phyloP scores from a whole-genome alignment of 2,797 vertebrate genomes.

The Vipera ursinii region DNA sequence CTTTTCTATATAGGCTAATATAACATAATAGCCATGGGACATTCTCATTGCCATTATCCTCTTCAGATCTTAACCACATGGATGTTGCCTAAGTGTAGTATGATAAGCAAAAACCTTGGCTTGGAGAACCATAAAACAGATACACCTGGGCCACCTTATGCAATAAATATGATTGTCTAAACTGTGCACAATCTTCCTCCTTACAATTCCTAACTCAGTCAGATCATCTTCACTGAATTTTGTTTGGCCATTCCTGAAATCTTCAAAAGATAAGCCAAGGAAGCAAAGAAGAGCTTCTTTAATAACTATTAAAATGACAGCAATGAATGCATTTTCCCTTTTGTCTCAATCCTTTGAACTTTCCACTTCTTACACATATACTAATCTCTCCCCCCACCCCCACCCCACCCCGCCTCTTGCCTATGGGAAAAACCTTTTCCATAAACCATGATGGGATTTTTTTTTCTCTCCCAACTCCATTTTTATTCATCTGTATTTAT shows the following conservation, averaged over 20 bases:
- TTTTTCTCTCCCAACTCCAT: not conserved
- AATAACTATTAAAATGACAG: not conserved
- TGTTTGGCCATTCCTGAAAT: not conserved
- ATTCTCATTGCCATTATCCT: not conserved
- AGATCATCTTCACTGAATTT: not conserved
- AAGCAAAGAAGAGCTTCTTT: not conserved
- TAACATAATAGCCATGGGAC: not conserved
- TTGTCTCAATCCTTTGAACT: not conserved
- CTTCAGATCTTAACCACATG: not conserved
- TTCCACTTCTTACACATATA: not conserved
- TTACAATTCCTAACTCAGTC: not conserved
- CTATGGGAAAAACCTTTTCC: not conserved
- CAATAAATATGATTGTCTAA: not conserved
- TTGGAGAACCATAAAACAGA: not conserved
- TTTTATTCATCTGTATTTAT: not conserved
- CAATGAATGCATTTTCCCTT: not conserved
- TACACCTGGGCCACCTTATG: not conserved
- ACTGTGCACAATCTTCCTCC: not conserved
- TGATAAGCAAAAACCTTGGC: not conserved
- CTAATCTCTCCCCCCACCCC: not conserved
- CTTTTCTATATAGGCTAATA: not conserved
- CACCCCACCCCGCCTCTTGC: not conserved
- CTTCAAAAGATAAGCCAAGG: not conserved
- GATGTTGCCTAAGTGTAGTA: not conserved
- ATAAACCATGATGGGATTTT: not conserved